Percentiles rank a stretch among this genome's conserved stretches.
phyloP scores from a whole-genome alignment of 1,140 invertebrate species.

The Drosophila paulistorum region DNA sequence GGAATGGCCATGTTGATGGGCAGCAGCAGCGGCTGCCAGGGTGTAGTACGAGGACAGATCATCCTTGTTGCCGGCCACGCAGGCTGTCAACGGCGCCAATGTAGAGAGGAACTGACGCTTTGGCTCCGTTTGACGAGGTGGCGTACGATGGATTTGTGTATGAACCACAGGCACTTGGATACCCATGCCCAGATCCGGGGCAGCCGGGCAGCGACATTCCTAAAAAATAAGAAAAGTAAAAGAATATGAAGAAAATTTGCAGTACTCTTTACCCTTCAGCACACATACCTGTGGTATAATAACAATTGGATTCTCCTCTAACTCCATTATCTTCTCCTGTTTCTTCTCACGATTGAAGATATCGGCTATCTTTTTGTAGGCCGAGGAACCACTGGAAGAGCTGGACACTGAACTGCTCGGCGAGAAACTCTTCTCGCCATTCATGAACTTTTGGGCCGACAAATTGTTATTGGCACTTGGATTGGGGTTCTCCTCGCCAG shows the following conservation, averaged over 20 bases:
- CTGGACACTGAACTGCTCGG: slow-evolving; percentile 84
- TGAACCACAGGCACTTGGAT: slow-evolving; percentile 81
- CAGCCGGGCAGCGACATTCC: slow-evolving; percentile 82
- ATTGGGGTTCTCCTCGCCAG: slow-evolving; percentile 84
- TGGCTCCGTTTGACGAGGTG: slow-evolving; percentile 83
- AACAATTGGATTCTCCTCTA: slow-evolving; percentile 83
- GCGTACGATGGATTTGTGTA: slow-evolving; percentile 80
- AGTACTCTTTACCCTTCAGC: no score
- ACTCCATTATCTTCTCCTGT: slow-evolving; percentile 82
- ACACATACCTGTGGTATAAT: slow-evolving; percentile 78
- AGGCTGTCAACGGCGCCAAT: slow-evolving; percentile 89
- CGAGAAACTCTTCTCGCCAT: slow-evolving; percentile 84
- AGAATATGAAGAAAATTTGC: no score
- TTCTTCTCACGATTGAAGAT: slow-evolving; percentile 85
- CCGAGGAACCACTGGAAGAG: slow-evolving; percentile 85
- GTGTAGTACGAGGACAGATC: slow-evolving; percentile 89
- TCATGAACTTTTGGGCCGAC: slow-evolving; percentile 54
- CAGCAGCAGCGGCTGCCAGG: slow-evolving; percentile 84
- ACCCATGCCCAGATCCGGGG: slow-evolving; percentile 86
- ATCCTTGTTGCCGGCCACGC: slow-evolving; percentile 87
- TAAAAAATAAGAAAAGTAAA: slow-evolving; percentile 5
- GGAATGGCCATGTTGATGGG: slow-evolving; percentile 67
- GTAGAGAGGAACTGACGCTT: slow-evolving; percentile 90
- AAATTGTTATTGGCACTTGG: slow-evolving; percentile 77
- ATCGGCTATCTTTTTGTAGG: slow-evolving; percentile 88